Base-by-base conservation (phyloP, 2,113 vertebrate species). In the Bagarius yarrelli region DNA sequence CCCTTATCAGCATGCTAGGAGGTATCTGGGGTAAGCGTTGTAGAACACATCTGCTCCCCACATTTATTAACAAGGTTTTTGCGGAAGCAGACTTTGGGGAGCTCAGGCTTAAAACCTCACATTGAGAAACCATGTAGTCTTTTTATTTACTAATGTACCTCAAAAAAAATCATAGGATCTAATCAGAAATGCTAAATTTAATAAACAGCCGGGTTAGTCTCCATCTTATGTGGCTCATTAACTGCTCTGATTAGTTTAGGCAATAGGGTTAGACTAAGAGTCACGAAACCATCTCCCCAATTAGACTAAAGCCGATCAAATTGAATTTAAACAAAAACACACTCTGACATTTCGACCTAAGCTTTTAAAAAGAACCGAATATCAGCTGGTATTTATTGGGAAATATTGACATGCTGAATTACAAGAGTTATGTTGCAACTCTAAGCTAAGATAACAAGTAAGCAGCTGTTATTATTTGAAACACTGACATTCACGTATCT, bases 11-110 rank as follows among this genome's bases (percentile, higher is more conserved):
- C 34, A 44, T 61, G 74, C 23, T 44, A 76, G 34, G 23, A 25
- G 59, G 52, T 40, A 60, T 50, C 15, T 30, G 27, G 14, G 16
- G 11, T 59, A 59, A 76, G 34, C 13, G 16, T 16, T 47, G 74
- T 30, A 76, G 55, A 61, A 76, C n/a, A 76, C 56, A 76, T 61
- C 56, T 76, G 57, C 73, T 76, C 57, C n/a, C 55, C 36, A 69
- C n/a, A 76, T 76, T 44, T 34, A 60, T 59, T 60, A 76, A 44
- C 56, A 18, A 19, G 73, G 23, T 40, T 25, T 40, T 44, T 12
- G 23, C 53, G 56, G 1, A 30, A 12, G 23, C 30, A 36, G 53
- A 36, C 73, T 44, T 19, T 76, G 23, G 16, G 59, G 23, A 40
- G 55, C 34, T 12, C 36, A 59, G 55, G 53, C 30, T 40, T n/a